Evolutionary conservation across 53 echinoderm and acorn worm genomes (phyloP).

Genomic region (Pentamera pediparva): DNA sequence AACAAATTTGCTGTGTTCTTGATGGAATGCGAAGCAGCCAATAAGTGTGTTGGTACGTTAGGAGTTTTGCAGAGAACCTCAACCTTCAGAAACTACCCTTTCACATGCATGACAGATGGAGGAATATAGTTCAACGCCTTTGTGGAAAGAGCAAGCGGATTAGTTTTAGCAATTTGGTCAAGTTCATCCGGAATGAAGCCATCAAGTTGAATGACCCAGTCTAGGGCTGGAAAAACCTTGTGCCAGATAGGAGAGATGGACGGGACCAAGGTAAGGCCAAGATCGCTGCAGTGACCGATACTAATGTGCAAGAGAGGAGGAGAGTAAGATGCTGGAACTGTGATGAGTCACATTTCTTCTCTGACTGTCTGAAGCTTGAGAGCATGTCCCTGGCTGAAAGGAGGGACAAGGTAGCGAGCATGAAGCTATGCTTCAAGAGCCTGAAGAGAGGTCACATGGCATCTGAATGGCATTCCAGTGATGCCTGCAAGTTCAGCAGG

Average conservation of each 20-base stretch:
- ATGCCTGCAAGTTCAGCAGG: conserved; percentile 27
- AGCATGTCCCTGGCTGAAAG: background rate
- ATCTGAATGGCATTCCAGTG: conserved; percentile 17
- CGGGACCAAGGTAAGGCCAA: background rate
- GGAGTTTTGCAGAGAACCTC: conserved; percentile 41
- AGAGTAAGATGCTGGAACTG: conserved; percentile 12
- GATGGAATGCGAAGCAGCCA: conserved; percentile 44
- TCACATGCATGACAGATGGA: conserved; percentile 52
- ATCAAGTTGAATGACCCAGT: conserved; percentile 45
- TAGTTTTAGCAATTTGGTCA: conserved; percentile 40
- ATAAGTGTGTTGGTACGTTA: conserved; percentile 45
- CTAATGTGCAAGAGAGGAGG: background rate
- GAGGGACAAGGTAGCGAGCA: conserved; percentile 20
- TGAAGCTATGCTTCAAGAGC: conserved; percentile 43
- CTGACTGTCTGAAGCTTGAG: conserved; percentile 18
- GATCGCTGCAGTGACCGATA: background rate
- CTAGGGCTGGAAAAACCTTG: conserved; percentile 29
- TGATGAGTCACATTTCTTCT: conserved; percentile 17
- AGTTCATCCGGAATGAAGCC: conserved; percentile 36
- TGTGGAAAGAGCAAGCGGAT: conserved; percentile 21
- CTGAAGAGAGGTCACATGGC: conserved; percentile 39
- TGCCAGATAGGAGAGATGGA: background rate
- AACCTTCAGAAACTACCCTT: conserved; percentile 50
- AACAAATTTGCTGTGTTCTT: conserved; percentile 47
- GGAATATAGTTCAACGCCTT: conserved; percentile 36